These are phyloP conservation scores for Oncorhynchus clarkii DNA, from an alignment of 2,113 vertebrate species.

Conservation along the genomic window DNA sequence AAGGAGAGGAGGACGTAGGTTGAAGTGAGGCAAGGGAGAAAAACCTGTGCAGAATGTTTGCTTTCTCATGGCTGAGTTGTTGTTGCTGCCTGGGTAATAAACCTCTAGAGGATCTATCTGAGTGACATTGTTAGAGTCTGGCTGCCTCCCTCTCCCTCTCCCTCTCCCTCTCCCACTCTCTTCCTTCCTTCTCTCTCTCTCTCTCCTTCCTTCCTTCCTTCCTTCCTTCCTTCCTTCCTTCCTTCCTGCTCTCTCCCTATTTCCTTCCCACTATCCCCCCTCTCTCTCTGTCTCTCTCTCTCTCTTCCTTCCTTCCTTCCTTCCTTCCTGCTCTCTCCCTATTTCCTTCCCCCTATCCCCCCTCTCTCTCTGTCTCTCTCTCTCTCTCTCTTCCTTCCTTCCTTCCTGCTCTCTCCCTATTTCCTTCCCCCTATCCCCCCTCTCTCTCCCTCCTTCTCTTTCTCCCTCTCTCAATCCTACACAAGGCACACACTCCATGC, in stretches of 20 bases:
- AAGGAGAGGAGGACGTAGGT: too few relatives aligned
- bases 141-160: neutral
- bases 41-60: constrained; percentile 36
- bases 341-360: too few relatives aligned
- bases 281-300: too few relatives aligned
- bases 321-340: too few relatives aligned
- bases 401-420: neutral
- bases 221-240: neutral
- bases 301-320: too few relatives aligned
- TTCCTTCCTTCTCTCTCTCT: neutral
- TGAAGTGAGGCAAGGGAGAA: constrained; percentile 11
- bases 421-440: neutral
- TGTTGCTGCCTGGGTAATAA: constrained; percentile 53
- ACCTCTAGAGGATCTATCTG: constrained; percentile 55
- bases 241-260: too few relatives aligned
- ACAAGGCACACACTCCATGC: neutral
- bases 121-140: constrained; percentile 36
- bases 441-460: neutral
- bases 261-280: too few relatives aligned
- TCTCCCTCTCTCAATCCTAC: neutral
- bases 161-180: neutral
- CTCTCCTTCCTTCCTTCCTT: too few relatives aligned
- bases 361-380: too few relatives aligned
- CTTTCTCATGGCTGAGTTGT: constrained; percentile 50
- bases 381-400: too few relatives aligned